phyloP scores from a whole-genome alignment of 2,888 invertebrate species.

The Nemoura dubitans region DNA sequence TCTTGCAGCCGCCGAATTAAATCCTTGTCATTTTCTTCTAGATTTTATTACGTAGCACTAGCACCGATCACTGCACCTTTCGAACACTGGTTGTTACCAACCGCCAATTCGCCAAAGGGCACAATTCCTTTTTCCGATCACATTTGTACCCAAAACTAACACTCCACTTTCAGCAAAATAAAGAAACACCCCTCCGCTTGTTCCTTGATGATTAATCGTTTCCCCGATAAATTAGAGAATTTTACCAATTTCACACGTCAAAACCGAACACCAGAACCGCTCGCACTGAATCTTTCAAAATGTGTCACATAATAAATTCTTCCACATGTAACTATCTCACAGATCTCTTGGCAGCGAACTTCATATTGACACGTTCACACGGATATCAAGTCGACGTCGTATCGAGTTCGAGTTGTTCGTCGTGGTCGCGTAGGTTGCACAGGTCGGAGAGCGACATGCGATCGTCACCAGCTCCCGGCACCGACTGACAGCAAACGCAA shows the following conservation, averaged over 20 bases:
- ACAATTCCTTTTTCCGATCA: no score
- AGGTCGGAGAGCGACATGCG: not conserved
- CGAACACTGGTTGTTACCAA: not conserved
- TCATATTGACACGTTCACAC: not conserved
- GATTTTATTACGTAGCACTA: not conserved
- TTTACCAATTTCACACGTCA: no score
- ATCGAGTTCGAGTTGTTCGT: constrained; percentile 1
- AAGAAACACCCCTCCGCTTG: not conserved
- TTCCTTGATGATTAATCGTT: not conserved
- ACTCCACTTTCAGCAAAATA: not conserved
- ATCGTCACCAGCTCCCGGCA: not conserved
- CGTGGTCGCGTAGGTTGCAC: not conserved
- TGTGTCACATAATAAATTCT: not conserved
- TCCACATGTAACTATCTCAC: not conserved
- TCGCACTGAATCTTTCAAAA: not conserved
- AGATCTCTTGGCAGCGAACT: not conserved
- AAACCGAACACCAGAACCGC: not conserved
- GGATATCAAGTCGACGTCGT: not conserved
- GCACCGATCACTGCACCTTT: not conserved
- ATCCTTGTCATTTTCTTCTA: not conserved
- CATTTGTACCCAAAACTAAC: no score
- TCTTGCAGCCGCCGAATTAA: not conserved
- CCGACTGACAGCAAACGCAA: not conserved
- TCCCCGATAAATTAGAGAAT: no score
- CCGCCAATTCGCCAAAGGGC: not conserved